A percentile compares a stretch with the other conserved stretches of the same genome.
Evolutionary conservation across 2,797 vertebrate species (phyloP).

Genomic region (Spondyliosoma cantharus): DNA sequence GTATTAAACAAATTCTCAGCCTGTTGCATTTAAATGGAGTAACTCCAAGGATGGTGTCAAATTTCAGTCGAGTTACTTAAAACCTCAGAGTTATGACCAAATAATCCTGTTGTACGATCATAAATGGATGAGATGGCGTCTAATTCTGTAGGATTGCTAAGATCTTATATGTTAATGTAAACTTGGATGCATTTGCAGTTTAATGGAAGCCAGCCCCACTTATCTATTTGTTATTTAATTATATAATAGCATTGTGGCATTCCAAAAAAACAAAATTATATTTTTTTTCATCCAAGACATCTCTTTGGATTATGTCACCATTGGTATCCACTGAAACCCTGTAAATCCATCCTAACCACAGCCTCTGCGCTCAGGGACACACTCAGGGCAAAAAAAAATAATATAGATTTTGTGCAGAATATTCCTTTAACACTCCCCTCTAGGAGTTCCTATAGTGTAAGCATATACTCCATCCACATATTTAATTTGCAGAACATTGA

Average conservation of each 20-base stretch:
- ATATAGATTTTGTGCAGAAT: not conserved
- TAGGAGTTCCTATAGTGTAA: not conserved
- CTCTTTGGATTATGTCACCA: not conserved
- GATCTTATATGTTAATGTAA: not conserved
- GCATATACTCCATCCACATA: slow-evolving; percentile 4
- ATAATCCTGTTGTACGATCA: not conserved
- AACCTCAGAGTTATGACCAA: not conserved
- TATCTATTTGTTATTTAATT: not conserved
- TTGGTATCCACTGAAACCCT: not conserved
- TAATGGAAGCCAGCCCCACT: not conserved
- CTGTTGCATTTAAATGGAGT: too few relatives aligned
- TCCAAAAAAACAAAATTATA: not conserved
- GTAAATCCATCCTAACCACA: not conserved
- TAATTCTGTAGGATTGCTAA: not conserved
- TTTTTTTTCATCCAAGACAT: not conserved
- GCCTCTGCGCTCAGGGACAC: not conserved
- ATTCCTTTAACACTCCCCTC: not conserved
- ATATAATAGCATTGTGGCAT: not conserved
- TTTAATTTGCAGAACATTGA: slow-evolving; percentile 3
- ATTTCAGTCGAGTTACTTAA: not conserved
- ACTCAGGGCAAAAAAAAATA: not conserved
- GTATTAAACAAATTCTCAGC: too few relatives aligned
- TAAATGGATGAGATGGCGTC: not conserved
- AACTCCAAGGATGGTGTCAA: too few relatives aligned
- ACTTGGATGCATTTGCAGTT: not conserved